Conservation (phyloP, 1,140 invertebrate species). For the Diachasmimorpha longicaudata region DNA sequence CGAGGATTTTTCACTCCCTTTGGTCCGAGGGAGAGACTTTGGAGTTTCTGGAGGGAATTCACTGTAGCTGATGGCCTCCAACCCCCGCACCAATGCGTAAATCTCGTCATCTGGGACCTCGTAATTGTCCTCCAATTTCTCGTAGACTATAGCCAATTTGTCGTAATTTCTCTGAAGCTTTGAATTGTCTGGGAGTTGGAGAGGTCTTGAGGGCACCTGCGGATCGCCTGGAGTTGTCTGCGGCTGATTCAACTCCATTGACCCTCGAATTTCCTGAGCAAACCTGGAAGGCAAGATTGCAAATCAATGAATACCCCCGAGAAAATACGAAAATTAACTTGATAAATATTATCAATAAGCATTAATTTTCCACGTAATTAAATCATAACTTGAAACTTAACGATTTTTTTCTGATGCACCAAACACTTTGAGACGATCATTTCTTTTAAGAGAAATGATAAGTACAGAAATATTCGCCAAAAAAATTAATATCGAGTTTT, state of each 20-base stretch:
- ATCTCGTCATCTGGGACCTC: not conserved
- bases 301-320: too few species aligned
- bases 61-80: not conserved
- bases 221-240: not conserved
- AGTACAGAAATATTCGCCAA: too few species aligned
- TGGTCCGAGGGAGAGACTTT: not conserved
- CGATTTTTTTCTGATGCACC: too few species aligned
- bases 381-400: too few species aligned
- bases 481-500: too few species aligned
- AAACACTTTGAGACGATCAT: too few species aligned
- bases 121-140: not conserved
- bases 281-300: too few species aligned
- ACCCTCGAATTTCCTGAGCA: slow-evolving; percentile 10
- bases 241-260: not conserved
- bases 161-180: not conserved
- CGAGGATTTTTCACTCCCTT: not conserved
- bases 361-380: too few species aligned
- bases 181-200: not conserved
- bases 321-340: too few species aligned
- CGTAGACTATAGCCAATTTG: not conserved
- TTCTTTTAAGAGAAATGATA: too few species aligned
- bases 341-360: too few species aligned
- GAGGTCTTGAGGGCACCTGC: too few species aligned
- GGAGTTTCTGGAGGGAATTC: not conserved
- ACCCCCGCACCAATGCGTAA: not conserved